Evolutionary conservation across 2,888 invertebrate species (phyloP), one percentile per base, ranked within the genome.

Genomic region (Acrobasis consociella): DNA sequence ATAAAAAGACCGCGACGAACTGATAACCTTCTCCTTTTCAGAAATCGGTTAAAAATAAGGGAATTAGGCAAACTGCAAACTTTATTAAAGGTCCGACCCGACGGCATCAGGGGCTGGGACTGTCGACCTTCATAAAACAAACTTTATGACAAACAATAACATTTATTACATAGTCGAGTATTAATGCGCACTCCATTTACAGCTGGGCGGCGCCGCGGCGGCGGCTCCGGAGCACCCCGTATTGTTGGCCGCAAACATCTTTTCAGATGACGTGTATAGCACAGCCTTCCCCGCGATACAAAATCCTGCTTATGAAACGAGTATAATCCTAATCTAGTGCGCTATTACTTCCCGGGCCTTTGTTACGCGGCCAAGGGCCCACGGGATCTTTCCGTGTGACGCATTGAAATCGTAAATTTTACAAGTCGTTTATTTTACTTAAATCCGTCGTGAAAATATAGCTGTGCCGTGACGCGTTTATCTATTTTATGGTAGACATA

Each of bases 91-190:
- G 83, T 82, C 82, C 81, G 77, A 76, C 8, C 5, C 31, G 8
- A 31, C 73, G 77, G 69, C 80, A 76, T 78, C 76, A 77, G 77
- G 80, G 79, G 78, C 77, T 75, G 79, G 78, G 73, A 78, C 71
- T 79, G 78, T 71, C 79, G 84, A 85, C 88, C 89, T 85, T 84
- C 82, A 90, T 89, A 89, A 89, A 89, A 87, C 85, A 83, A 88
- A 86, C 76, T 91, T 90, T 90, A 90, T 87, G 87, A 84, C 87
- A 86, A 88, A 90, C 89, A 90, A 91, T 90, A 91, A 89, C 89
- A 90, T 90, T 89, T 89, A 91, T 89, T 86, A 85, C 87, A 85
- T 87, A 87, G 87, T 88, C 80, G 83, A 81, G 84, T 87, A 90
- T 91, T 89, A 89, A 89, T 87, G 86, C 81, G 81, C 76, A 83